Base-by-base conservation (phyloP, 2,797 vertebrate genomes). In the Dermochelys coriacea region DNA sequence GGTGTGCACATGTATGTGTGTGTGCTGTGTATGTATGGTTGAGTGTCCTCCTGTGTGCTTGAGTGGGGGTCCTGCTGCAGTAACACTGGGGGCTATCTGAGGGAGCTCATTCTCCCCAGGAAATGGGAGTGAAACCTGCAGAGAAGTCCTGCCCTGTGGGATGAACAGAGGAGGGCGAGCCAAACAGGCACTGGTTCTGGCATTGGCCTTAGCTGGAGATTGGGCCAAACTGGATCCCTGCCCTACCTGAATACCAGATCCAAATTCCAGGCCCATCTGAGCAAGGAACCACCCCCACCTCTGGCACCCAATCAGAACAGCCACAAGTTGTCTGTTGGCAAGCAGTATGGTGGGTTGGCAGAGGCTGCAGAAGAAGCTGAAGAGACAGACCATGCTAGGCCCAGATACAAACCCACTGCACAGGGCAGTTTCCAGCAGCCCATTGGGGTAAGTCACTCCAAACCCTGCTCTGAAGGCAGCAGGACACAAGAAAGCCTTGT, bases 1-100 rank as follows among this genome's bases (percentile, higher is more conserved):
- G 6, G 0, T 12, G 25, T 8, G 10, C 34, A 55, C 16, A 3
- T 0, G 4, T 8, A 21, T 27, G 18, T 49, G 41, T 12, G 23
- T 0, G 31, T 7, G 51, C 12, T 2, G n/a, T 15, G 59, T 3
- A 1, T 1, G n/a, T 68, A 86, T 37, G 41, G 15, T 68, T 59
- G 12, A 47, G 3, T 1, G 0, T 25, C 6, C 5, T 2, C 25
- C 0, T 18, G 8, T 23, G 51, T 29, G 29, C 8, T 74, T 8
- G 0, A 2, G 9, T 16, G 55, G 34, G 49, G 82, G 61, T 45
- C 71, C 41, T 45, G 23, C 37, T 74, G 37, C n/a, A 41, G 11
- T 41, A 68, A 9, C 68, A 23, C 37, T 7, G 25, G 45, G 45
- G 6, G 41, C 41, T 25, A 45, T 14, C 15, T 12, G 37, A 8